A percentile compares a stretch with the other conserved stretches of the same genome.
Evolutionary conservation across 2,888 invertebrate genomes (phyloP).

Genomic region (Diogma glabrata): DNA sequence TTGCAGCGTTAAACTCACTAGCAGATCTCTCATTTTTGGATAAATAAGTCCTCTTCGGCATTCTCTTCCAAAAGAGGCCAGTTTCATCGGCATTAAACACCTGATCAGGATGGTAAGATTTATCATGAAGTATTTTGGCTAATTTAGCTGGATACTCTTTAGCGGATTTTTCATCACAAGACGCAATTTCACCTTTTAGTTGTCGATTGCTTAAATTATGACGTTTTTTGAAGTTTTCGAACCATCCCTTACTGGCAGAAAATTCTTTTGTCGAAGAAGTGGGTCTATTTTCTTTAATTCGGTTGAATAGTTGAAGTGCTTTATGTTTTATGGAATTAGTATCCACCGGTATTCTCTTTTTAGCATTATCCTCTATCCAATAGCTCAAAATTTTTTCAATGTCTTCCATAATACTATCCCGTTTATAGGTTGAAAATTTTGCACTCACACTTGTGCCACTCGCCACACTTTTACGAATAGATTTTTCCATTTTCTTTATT

Average conservation of each 20-base stretch:
- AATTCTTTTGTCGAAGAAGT: not conserved
- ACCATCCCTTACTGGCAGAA: not conserved
- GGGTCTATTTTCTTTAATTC: not conserved
- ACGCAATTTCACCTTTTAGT: not conserved
- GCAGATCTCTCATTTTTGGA: not conserved
- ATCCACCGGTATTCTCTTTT: not conserved
- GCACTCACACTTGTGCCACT: not conserved
- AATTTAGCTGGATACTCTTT: not conserved
- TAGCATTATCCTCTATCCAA: not conserved
- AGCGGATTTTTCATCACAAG: not conserved
- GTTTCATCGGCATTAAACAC: not conserved
- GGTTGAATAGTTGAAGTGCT: not conserved
- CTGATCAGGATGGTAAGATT: not conserved
- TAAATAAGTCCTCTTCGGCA: not conserved
- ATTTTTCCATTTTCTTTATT: not conserved
- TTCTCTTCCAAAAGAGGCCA: not conserved
- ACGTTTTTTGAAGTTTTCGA: no score
- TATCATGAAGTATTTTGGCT: not conserved
- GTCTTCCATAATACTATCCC: not conserved
- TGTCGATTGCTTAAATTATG: not conserved
- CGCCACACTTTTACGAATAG: not conserved
- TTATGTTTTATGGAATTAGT: not conserved
- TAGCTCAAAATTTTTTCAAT: not conserved
- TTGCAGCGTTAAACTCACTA: not conserved
- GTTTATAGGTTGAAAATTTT: slow-evolving; percentile 1